A percentile compares a stretch with the other conserved stretches of the same genome.
Evolutionary conservation across 2,113 vertebrate genomes (phyloP).

Genomic region (Paratilapia polleni): DNA sequence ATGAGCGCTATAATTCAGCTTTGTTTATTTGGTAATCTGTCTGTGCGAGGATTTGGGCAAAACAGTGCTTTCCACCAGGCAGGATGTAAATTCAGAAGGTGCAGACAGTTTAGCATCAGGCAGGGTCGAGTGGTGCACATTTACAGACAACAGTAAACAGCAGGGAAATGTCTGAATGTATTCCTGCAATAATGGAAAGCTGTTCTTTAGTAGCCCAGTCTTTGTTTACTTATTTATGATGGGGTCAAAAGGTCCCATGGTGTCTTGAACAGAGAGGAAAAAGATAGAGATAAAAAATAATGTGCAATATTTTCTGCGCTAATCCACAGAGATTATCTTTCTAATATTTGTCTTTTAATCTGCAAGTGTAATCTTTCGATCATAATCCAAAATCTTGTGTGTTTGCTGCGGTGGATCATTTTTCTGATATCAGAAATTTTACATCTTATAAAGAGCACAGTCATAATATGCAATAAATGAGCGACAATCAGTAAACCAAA

Average conservation of each 20-base stretch:
- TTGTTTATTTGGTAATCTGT: conserved; percentile 65
- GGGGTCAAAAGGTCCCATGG: not conserved
- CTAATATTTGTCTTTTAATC: conserved; percentile 56
- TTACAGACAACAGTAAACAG: not conserved
- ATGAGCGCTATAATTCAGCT: conserved; percentile 42
- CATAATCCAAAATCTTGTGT: conserved; percentile 46
- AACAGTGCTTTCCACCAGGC: not conserved
- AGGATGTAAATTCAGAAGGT: not conserved
- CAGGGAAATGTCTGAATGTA: not conserved
- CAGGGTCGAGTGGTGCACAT: not conserved
- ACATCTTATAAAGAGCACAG: not conserved
- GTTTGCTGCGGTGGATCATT: conserved; percentile 31
- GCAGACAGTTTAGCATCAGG: conserved; percentile 8
- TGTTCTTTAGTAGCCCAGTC: not conserved
- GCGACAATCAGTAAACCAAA: not conserved
- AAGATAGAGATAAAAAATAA: not conserved
- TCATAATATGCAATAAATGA: not conserved
- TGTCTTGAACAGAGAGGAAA: conserved; percentile 3
- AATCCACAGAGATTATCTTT: conserved; percentile 66
- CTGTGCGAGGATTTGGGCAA: conserved; percentile 40
- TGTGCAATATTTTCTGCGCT: conserved; percentile 3
- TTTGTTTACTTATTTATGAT: conserved; percentile 34
- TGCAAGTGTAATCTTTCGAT: conserved; percentile 55
- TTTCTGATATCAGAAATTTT: not conserved
- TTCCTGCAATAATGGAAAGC: conserved; percentile 12